Conservation (phyloP, 2,797 vertebrate species). For the Scarus forsteni region DNA sequence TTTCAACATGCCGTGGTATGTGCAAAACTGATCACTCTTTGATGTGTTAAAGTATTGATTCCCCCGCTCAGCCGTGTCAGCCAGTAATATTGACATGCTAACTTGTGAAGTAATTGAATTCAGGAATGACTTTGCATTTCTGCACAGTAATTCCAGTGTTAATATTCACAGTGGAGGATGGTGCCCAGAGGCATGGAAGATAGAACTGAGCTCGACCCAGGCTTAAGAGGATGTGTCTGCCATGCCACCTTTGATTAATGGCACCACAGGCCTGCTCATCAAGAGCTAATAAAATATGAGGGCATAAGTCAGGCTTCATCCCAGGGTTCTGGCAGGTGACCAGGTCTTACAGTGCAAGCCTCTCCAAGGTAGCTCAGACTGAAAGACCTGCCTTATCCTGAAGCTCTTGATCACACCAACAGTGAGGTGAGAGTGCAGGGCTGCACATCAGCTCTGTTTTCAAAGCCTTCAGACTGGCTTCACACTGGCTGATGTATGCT, state of each 20-base stretch:
- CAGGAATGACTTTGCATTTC: constrained; percentile 50
- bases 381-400: constrained; percentile 33
- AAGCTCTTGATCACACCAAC: not conserved
- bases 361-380: constrained; percentile 43
- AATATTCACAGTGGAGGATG: constrained; percentile 52
- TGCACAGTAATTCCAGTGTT: constrained; percentile 49
- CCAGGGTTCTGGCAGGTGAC: constrained; percentile 73
- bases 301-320: constrained; percentile 80
- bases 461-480: not conserved
- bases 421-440: not conserved
- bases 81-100: constrained; percentile 41
- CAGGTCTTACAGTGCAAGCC: constrained; percentile 59
- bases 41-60: constrained; percentile 47
- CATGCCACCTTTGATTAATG: constrained; percentile 80
- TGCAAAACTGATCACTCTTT: constrained; percentile 19
- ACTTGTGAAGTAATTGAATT: constrained; percentile 57
- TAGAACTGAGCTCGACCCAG: constrained; percentile 45
- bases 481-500: too few relatives aligned
- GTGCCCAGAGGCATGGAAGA: constrained; percentile 58
- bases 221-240: constrained; percentile 72
- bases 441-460: not conserved
- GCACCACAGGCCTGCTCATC: constrained; percentile 77
- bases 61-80: constrained; percentile 28
- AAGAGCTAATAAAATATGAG: constrained; percentile 84
- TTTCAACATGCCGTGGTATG: constrained; percentile 20